A percentile compares a stretch with the other conserved stretches of the same genome.
These are phyloP conservation scores for Scaptomyza tumidula DNA, from an alignment of 2,888 invertebrate species.

Conservation along the genomic window DNA sequence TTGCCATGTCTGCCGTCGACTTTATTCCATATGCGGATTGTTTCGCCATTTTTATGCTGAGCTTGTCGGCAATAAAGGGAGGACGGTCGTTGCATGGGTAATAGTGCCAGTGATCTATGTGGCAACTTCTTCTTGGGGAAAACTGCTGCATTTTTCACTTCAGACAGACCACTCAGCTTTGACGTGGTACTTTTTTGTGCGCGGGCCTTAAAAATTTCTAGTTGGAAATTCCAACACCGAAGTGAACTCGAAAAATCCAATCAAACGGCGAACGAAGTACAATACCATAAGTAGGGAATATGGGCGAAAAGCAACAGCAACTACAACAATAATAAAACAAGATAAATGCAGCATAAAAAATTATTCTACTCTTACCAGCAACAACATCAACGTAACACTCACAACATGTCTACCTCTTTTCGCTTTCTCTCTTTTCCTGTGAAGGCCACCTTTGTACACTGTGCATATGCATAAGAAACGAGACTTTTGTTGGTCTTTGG, in stretches of 20 bases:
- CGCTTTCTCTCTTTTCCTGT: not conserved
- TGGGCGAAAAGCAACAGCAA: not conserved
- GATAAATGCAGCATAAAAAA: constrained; percentile 49
- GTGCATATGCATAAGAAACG: constrained; percentile 40
- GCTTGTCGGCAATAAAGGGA: not conserved
- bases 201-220: constrained; percentile 28
- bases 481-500: constrained; percentile 21
- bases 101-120: constrained; percentile 15
- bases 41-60: constrained; percentile 3
- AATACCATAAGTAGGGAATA: constrained; percentile 8
- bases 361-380: constrained; percentile 34
- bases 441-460: not conserved
- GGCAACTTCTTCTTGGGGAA: constrained; percentile 13
- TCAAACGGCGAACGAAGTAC: constrained; percentile 25
- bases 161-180: constrained; percentile 16
- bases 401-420: not conserved
- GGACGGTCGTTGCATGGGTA: constrained; percentile 1
- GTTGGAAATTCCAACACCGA: constrained; percentile 12
- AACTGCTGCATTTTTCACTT: constrained; percentile 34
- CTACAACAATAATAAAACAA: constrained; percentile 25
- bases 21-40: constrained; percentile 13
- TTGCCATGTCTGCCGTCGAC: constrained; percentile 4
- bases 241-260: constrained; percentile 40
- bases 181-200: constrained; percentile 11
- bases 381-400: constrained; percentile 14